Evolutionary conservation across 2,888 invertebrate genomes (phyloP).

Genomic region (Hydroisotoma schaefferi): DNA sequence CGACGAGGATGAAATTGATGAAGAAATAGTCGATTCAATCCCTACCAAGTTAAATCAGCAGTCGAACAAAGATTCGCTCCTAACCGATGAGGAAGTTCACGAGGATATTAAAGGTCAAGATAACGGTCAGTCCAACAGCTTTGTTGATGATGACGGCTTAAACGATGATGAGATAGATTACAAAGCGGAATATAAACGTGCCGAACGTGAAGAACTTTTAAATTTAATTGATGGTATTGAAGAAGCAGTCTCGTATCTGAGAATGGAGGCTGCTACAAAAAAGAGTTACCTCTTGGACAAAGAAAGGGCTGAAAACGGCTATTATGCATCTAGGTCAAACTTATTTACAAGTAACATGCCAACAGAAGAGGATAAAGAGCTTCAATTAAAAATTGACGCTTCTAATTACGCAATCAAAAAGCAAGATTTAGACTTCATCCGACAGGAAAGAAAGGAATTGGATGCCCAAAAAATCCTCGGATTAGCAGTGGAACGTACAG

Average conservation of each 20-base stretch:
- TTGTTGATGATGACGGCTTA: slow-evolving; percentile 8
- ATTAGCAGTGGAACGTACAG: slow-evolving; percentile 3
- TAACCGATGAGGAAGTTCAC: slow-evolving; percentile 19
- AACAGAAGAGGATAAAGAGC: neutral
- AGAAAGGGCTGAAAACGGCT: neutral
- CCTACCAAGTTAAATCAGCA: no score
- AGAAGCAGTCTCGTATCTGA: no score
- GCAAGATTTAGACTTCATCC: slow-evolving; percentile 1
- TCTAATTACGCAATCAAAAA: no score
- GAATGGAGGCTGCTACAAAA: no score
- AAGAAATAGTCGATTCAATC: neutral
- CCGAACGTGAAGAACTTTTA: slow-evolving; percentile 14
- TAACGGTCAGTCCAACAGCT: neutral
- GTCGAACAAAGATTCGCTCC: neutral
- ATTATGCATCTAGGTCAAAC: neutral
- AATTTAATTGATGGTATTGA: slow-evolving; percentile 33
- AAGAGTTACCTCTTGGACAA: no score
- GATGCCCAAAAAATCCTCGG: neutral
- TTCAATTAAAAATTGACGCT: neutral
- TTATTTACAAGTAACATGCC: neutral
- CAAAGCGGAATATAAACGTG: slow-evolving; percentile 10
- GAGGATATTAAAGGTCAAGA: slow-evolving; percentile 9
- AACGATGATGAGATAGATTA: no score
- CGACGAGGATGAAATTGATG: neutral
- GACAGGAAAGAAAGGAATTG: neutral